Conservation (phyloP, 2,888 invertebrate genomes). For the Platynereis dumerilii region DNA sequence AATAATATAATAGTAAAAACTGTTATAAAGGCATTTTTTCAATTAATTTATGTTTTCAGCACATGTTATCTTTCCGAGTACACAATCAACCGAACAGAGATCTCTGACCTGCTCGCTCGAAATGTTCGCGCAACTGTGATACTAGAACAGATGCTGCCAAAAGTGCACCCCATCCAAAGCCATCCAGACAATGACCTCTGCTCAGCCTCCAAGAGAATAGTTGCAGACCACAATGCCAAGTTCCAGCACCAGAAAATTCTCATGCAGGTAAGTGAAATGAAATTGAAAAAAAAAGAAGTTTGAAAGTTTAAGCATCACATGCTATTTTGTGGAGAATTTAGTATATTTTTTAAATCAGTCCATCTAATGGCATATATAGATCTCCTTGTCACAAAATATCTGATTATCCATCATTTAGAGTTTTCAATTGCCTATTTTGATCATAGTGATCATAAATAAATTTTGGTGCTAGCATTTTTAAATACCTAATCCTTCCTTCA, state of each 20-base stretch:
- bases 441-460: no score
- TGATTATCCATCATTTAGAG: no score
- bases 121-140: conserved; percentile 16
- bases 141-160: conserved; percentile 9
- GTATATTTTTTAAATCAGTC: no score
- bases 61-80: conserved; percentile 13
- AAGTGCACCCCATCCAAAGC: conserved; percentile 40
- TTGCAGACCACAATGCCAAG: conserved; percentile 29
- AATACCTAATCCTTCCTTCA: no score
- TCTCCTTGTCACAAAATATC: no score
- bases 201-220: conserved; percentile 31
- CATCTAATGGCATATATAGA: no score
- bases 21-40: neutral
- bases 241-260: conserved; percentile 34
- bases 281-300: neutral
- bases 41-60: neutral
- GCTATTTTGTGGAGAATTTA: no score
- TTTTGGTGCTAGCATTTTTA: no score
- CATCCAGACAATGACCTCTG: conserved; percentile 38
- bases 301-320: no score
- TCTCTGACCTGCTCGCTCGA: conserved; percentile 8
- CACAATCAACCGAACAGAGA: conserved; percentile 12
- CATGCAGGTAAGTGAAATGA: conserved; percentile 37
- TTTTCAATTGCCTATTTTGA: no score
- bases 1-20: neutral